Evolutionary conservation across 2,888 invertebrate genomes (phyloP).

Genomic region (Erpobdella octoculata): DNA sequence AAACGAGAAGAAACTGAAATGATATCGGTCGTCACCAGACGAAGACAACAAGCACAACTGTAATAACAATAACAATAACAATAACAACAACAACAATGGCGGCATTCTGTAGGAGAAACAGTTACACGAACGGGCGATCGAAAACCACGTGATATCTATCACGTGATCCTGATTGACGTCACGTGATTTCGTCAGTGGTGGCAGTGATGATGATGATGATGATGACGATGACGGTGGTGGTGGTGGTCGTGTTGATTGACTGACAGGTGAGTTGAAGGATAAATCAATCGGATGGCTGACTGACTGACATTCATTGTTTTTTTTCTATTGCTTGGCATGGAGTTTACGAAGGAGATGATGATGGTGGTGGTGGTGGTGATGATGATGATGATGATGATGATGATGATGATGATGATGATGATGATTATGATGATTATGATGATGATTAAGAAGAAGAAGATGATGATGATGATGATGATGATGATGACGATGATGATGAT

Average conservation of each 20-base stretch:
- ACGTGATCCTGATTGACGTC: neutral
- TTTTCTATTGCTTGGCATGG: too few species aligned
- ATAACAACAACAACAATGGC: too few species aligned
- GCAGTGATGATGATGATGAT: neutral
- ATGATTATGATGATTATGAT: neutral
- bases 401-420: neutral
- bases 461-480: neutral
- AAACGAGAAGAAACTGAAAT: too few species aligned
- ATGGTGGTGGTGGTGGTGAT: constrained; percentile 10
- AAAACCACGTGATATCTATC: too few species aligned
- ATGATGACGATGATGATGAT: neutral
- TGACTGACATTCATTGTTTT: too few species aligned
- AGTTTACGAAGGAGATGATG: constrained; percentile 8
- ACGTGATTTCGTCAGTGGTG: neutral
- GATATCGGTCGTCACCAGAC: too few species aligned
- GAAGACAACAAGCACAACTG: too few species aligned
- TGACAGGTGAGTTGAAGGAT: too few species aligned
- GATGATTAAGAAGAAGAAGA: neutral
- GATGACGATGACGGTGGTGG: neutral
- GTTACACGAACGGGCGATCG: too few species aligned
- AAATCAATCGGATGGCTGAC: too few species aligned
- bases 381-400: constrained; percentile 9
- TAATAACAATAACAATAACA: too few species aligned
- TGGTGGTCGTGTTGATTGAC: neutral
- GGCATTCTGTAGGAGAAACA: too few species aligned